Percentiles rank a stretch among this genome's conserved stretches.
These are phyloP conservation scores for Drosophila virilis DNA, from an alignment of 1,140 invertebrate genomes.

Conservation along the genomic window DNA sequence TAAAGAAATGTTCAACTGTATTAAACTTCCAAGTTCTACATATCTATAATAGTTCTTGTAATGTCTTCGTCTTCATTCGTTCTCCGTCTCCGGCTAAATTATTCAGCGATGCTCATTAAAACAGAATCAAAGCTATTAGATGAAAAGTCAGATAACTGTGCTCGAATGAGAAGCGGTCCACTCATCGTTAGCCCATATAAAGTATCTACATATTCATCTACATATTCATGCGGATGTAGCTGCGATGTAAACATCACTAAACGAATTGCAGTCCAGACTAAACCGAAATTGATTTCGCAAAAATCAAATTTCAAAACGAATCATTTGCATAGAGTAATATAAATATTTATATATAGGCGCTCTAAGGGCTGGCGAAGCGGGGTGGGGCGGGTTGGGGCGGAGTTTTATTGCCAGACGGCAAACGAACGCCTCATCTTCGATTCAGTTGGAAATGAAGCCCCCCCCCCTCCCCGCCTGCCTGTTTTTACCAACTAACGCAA, in stretches of 20 bases:
- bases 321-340: conserved; percentile 41
- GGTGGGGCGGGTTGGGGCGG: too few species aligned
- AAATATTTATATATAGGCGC: conserved; percentile 39
- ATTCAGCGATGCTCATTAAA: conserved; percentile 37
- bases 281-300: background rate
- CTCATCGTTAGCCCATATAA: conserved; percentile 56
- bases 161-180: background rate
- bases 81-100: conserved; percentile 39
- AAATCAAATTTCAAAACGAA: conserved; percentile 33
- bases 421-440: conserved; percentile 24
- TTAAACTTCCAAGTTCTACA: background rate
- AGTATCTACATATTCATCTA: conserved; percentile 1
- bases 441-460: conserved; percentile 2
- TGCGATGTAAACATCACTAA: background rate
- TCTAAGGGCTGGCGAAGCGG: background rate
- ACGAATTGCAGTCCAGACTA: background rate
- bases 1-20: background rate
- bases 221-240: background rate
- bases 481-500: conserved; percentile 23
- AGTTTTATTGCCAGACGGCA: conserved; percentile 8
- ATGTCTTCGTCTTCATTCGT: background rate
- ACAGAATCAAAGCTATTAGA: background rate
- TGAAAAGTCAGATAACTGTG: conserved; percentile 3
- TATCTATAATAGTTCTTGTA: conserved; percentile 14
- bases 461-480: too few species aligned